Conservation (phyloP, 2,888 invertebrate species). For the Cecidostiba fungosa region DNA sequence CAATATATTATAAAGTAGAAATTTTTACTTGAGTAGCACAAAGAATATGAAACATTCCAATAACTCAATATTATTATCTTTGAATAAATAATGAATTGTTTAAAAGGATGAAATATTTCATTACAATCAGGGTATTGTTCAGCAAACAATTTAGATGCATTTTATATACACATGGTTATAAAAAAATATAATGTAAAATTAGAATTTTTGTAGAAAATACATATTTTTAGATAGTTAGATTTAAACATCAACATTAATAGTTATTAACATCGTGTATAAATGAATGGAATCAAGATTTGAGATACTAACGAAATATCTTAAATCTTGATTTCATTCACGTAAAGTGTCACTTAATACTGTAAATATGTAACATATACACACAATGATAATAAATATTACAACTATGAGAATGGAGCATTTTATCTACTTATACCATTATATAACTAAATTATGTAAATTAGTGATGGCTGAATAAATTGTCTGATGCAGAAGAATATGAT, state of each 20-base stretch:
- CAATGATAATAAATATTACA: not conserved
- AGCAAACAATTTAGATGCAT: conserved; percentile 33
- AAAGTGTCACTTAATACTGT: conserved; percentile 6
- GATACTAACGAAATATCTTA: not conserved
- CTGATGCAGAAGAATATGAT: conserved; percentile 14
- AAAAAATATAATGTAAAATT: conserved; percentile 18
- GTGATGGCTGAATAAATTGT: conserved; percentile 49
- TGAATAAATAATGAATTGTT: conserved; percentile 33
- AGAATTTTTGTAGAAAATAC: conserved; percentile 12
- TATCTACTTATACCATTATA: conserved; percentile 38
- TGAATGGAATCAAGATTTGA: not conserved
- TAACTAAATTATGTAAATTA: conserved; percentile 46
- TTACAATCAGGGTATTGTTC: conserved; percentile 51
- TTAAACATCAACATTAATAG: not conserved
- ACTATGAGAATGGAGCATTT: conserved; percentile 36
- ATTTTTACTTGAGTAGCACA: conserved; percentile 19
- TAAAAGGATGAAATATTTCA: conserved; percentile 6
- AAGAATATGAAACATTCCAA: conserved; percentile 54
- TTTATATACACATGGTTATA: conserved; percentile 25
- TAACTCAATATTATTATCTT: conserved; percentile 20
- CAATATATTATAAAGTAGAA: conserved; percentile 55
- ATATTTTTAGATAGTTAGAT: conserved; percentile 51
- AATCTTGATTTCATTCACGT: too few species aligned
- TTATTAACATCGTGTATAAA: not conserved
- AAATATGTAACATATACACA: conserved; percentile 9